Conservation (phyloP, 2,797 vertebrate species). For the Pipistrellus kuhlii region DNA sequence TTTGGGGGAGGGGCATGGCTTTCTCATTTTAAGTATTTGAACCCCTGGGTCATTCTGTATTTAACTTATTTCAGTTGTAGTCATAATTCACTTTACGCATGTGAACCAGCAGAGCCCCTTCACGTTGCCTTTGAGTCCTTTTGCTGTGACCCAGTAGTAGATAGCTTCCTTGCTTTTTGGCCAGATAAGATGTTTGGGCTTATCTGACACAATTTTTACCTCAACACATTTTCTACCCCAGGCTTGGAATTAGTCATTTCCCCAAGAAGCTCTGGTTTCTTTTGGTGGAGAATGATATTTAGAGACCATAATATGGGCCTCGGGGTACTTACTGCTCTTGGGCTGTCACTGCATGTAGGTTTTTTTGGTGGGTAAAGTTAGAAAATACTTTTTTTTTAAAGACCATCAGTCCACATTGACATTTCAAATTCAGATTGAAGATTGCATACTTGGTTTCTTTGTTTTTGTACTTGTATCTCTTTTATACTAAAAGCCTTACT, state of each 20-base stretch:
- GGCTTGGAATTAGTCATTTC: not conserved
- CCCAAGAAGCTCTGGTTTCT: not conserved
- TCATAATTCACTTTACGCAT: not conserved
- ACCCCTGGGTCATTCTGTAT: not conserved
- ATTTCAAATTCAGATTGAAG: conserved; percentile 33
- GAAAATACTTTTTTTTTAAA: not conserved
- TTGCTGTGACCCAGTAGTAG: not conserved
- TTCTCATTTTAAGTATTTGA: conserved; percentile 39
- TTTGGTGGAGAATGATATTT: not conserved
- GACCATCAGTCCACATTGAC: not conserved
- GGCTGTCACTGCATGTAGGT: not conserved
- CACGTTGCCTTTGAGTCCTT: not conserved
- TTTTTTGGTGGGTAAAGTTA: conserved; percentile 22
- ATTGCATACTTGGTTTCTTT: not conserved
- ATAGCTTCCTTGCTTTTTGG: not conserved
- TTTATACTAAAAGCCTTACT: not conserved
- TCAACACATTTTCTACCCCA: not conserved
- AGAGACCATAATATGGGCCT: not conserved
- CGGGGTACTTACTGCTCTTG: not conserved
- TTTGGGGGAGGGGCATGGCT: not conserved
- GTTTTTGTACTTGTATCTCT: conserved; percentile 4
- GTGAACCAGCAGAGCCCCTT: not conserved
- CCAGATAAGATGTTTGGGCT: not conserved
- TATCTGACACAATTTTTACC: not conserved
- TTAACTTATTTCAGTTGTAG: not conserved